Percentiles rank a stretch among this genome's conserved stretches.
phyloP scores from a whole-genome alignment of 1,140 invertebrate species.

The Lutraria rhynchaena region DNA sequence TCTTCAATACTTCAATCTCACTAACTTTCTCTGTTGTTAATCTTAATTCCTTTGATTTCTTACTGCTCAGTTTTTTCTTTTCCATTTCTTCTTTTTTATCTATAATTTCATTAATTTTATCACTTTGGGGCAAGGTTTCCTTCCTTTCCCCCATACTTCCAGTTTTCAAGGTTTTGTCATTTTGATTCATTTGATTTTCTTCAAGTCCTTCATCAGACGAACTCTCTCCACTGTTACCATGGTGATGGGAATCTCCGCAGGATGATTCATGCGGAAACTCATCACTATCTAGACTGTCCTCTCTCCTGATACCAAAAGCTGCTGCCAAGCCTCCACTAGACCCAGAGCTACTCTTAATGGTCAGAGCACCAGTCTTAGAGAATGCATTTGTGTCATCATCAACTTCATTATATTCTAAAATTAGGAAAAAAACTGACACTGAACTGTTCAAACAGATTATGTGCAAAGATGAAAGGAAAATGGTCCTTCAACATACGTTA shows the following conservation, averaged over 20 bases:
- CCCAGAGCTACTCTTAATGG: slow-evolving; percentile 80
- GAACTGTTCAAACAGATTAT: too few relatives aligned
- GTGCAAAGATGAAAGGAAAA: too few relatives aligned
- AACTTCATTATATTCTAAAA: slow-evolving; percentile 64
- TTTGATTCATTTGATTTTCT: slow-evolving; percentile 41
- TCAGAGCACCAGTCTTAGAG: slow-evolving; percentile 79
- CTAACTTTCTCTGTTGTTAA: slow-evolving; percentile 53
- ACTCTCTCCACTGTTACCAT: slow-evolving; percentile 63
- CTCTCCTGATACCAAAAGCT: slow-evolving; percentile 74
- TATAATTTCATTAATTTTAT: not conserved
- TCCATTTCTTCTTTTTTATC: slow-evolving; percentile 37
- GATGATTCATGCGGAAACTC: slow-evolving; percentile 64
- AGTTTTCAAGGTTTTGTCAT: slow-evolving; percentile 21
- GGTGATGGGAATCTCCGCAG: slow-evolving; percentile 51
- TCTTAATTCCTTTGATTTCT: slow-evolving; percentile 53
- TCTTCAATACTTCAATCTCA: slow-evolving; percentile 54
- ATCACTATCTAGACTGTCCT: slow-evolving; percentile 76
- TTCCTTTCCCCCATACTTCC: not conserved
- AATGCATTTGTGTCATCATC: slow-evolving; percentile 80
- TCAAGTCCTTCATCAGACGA: slow-evolving; percentile 55
- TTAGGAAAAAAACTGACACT: not conserved
- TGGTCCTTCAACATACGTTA: too few relatives aligned
- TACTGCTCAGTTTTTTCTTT: slow-evolving; percentile 12
- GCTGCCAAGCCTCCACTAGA: slow-evolving; percentile 79
- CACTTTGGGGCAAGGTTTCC: not conserved